These are phyloP conservation scores for Anser brachyrhynchus DNA, from an alignment of 2,113 vertebrate species.

Conservation along the genomic window DNA sequence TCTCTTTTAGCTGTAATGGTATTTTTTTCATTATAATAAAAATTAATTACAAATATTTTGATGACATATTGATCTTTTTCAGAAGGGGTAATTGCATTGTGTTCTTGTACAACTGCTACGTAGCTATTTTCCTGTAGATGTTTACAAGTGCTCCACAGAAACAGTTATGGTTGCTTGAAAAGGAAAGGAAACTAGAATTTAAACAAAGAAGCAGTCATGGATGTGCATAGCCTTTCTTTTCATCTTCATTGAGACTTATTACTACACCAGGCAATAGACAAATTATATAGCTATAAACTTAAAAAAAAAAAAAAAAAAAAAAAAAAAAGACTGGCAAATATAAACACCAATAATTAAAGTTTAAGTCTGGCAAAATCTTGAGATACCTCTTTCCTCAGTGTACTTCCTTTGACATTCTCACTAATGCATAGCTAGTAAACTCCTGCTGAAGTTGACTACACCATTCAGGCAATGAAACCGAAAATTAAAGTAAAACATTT, in stretches of 20 bases:
- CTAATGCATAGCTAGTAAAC: neutral
- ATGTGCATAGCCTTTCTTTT: neutral
- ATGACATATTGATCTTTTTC: neutral
- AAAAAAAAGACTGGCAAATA: neutral
- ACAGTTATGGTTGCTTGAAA: neutral
- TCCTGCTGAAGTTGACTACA: neutral
- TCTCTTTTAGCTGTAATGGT: neutral
- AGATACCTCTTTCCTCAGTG: neutral
- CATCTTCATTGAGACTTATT: neutral
- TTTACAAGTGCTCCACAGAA: neutral
- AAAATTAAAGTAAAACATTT: neutral
- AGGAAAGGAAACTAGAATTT: neutral
- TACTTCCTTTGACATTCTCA: neutral
- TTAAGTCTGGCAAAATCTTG: neutral
- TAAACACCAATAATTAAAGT: neutral
- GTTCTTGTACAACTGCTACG: neutral
- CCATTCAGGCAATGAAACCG: neutral
- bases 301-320: neutral
- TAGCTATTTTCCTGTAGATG: neutral
- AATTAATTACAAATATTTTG: neutral
- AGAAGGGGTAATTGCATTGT: neutral
- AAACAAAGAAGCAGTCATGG: neutral
- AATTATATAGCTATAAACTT: neutral
- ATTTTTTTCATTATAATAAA: neutral
- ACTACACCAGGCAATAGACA: neutral